Evolutionary conservation across 2,888 invertebrate species (phyloP), one percentile per base, ranked within the genome.

Genomic region (Ophion slaviceki): DNA sequence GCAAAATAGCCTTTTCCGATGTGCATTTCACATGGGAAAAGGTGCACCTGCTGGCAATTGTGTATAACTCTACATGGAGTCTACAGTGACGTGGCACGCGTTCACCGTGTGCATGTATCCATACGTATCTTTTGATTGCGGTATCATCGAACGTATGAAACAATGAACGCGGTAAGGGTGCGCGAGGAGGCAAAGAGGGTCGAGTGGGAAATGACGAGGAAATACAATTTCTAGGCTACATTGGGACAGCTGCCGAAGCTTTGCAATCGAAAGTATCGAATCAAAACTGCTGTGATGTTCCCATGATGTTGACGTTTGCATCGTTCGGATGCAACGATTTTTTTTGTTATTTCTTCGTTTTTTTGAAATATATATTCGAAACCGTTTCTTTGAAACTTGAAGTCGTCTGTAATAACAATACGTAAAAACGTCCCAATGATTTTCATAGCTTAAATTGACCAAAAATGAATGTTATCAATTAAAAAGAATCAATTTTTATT

Each of bases 61-160:
- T 67, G 7, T 62, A 14, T 57, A 66, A 6, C 11, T 57, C 17
- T 57, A 40, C 62, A 80, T 62, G 62, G n/a, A 17, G 40, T 47
- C 74, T 61, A 53, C 32, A 59, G 6, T 40, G 32, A 74, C 67
- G 74, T 59, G 32, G 64, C 47, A 72, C 66, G n/a, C 32, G n/a
- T 71, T 47, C n/a, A 32, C 71, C 20, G 64, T 28, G 14, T 57
- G 14, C 17, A 47, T 47, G 68, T 24, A n/a, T 66, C 8, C 71
- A 36, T 32, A 32, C 66, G 68, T 66, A 45, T 75, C 70, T 45
- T 76, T 75, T 36, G 84, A 80, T 70, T 71, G 57, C 36, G 53
- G 14, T 53, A 45, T n/a, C 66, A 45, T 7, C 66, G 28, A 47
- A 17, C 59, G 28, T 32, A 75, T 32, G 57, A 20, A 84, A 74